phyloP scores from a whole-genome alignment of 2,888 invertebrate species.

The Scelioninae gen. 2 region DNA sequence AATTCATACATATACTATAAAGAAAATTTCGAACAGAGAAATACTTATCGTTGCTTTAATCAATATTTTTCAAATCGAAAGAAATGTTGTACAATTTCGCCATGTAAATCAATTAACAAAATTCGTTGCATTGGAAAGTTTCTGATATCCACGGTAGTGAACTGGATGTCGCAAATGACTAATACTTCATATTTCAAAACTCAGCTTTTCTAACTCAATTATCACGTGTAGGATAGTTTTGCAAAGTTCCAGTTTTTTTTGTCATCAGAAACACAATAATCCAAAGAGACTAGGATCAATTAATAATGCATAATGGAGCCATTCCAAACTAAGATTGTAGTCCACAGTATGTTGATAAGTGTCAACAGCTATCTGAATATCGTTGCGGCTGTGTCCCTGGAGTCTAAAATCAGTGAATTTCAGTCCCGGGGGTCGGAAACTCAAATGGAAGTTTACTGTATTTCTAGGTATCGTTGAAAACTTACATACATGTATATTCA shows the following conservation, averaged over 20 bases:
- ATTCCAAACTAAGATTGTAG: constrained; percentile 42
- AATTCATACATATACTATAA: too few relatives aligned
- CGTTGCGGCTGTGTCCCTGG: constrained; percentile 46
- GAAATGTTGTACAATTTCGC: too few relatives aligned
- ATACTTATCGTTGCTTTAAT: too few relatives aligned
- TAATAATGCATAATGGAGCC: constrained; percentile 41
- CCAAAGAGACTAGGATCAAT: constrained; percentile 30
- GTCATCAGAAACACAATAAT: constrained; percentile 30
- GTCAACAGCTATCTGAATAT: constrained; percentile 53
- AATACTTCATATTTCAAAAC: not conserved
- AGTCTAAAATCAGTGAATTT: constrained; percentile 51
- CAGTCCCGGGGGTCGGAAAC: constrained; percentile 28
- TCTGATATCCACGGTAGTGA: too few relatives aligned
- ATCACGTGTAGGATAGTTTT: constrained; percentile 13
- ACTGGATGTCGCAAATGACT: too few relatives aligned
- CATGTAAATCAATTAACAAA: not conserved
- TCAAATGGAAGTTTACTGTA: constrained; percentile 53
- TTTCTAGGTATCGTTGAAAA: constrained; percentile 39
- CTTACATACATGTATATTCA: constrained; percentile 41
- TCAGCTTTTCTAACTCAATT: constrained; percentile 19
- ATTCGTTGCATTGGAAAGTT: not conserved
- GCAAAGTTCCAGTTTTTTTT: too few relatives aligned
- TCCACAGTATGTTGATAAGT: constrained; percentile 44
- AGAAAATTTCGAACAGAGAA: too few relatives aligned
- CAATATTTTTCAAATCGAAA: too few relatives aligned